Base-by-base conservation (phyloP, 2,797 vertebrate genomes). In the Enteromius mattozi region DNA sequence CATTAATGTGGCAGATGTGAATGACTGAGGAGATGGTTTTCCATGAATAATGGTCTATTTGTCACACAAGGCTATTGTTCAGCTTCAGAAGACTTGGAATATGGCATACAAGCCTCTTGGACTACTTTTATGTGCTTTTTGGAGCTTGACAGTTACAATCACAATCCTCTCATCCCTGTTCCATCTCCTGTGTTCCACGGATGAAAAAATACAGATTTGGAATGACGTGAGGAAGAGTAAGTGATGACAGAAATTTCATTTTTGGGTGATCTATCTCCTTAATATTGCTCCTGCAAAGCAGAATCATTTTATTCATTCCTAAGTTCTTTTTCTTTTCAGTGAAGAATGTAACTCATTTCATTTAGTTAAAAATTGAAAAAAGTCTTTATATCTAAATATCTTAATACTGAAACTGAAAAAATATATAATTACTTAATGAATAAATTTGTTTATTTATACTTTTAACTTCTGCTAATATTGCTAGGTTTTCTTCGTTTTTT, bases 71-170 rank as follows among this genome's bases (percentile, higher is more conserved):
- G 42, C 61, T 49, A 49, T 49, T 66, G 63, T 80, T 80, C 27
- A 3, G 19, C 78, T 80, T 80, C 42, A 68, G 56, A 78, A 78
- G 54, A 42, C 35, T 63, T 33, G 40, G 61, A 68, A 80, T 30
- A 49, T 45, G 45, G 27, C 45, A 51, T 61, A 68, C 42, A 66
- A 49, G 42, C 27, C 42, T 35, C 27, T 6, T 80, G 78, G 45
- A 80, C 78, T 79, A 65, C 77, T 68, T 78, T 68, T 80, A 80
- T 68, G 63, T 66, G 78, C 63, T 80, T 68, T 80, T 80, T 80
- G 61, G 78, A 80, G 78, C 78, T 80, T 80, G 63, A 80, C 61
- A 80, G 61, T 80, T 49, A 65, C 61, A 49, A 80, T 66, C 63
- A 35, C 61, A 80, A 66, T 66, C 30, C 27, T n/a, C 78, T 68